These are phyloP conservation scores for Clavelina lepadiformis DNA, from an alignment of 23 tunicate genomes.

Conservation along the genomic window DNA sequence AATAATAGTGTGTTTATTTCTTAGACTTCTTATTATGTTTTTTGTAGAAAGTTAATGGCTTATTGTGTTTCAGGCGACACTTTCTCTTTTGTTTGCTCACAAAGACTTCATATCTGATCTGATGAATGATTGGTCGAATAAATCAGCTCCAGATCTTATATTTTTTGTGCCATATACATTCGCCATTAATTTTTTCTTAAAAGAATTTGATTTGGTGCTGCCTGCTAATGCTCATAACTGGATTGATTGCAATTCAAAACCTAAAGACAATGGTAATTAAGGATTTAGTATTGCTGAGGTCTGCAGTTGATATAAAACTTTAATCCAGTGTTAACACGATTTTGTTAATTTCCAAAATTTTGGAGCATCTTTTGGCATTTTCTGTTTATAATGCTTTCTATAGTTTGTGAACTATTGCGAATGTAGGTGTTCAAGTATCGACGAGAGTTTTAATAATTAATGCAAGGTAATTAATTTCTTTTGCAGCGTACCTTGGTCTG, in stretches of 20 bases:
- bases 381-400: too few relatives aligned
- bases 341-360: neutral
- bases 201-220: slow-evolving; percentile 65
- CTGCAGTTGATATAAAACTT: too few relatives aligned
- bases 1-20: neutral
- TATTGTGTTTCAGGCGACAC: slow-evolving; percentile 50
- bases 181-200: slow-evolving; percentile 32
- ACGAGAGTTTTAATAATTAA: too few relatives aligned
- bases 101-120: slow-evolving; percentile 74
- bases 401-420: too few relatives aligned
- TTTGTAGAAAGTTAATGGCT: neutral
- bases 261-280: slow-evolving; percentile 34
- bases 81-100: slow-evolving; percentile 52
- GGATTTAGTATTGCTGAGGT: too few relatives aligned
- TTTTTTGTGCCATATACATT: slow-evolving; percentile 79
- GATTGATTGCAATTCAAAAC: slow-evolving; percentile 64
- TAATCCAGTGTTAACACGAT: too few relatives aligned
- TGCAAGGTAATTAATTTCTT: neutral
- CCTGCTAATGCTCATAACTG: slow-evolving; percentile 86
- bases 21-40: neutral
- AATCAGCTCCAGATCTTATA: slow-evolving; percentile 58
- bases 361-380: too few relatives aligned
- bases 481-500: slow-evolving; percentile 61
- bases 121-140: slow-evolving; percentile 79
- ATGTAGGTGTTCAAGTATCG: too few relatives aligned